These are phyloP conservation scores for Corythornis cristatus DNA, from an alignment of 2,113 vertebrate genomes.

Conservation along the genomic window DNA sequence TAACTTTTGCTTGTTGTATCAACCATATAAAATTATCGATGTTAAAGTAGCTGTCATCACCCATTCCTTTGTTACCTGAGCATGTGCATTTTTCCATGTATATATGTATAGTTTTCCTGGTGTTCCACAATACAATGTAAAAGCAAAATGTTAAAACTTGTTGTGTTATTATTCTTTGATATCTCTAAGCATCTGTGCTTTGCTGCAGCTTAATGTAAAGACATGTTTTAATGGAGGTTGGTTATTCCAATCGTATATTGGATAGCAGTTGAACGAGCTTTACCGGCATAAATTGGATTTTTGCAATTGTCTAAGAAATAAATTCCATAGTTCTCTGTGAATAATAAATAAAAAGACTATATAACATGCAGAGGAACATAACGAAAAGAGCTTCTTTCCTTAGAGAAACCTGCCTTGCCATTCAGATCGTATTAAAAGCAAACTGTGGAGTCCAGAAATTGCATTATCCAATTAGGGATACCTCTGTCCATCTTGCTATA, in stretches of 20 bases:
- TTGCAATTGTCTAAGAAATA: slow-evolving; percentile 16
- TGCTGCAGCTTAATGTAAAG: background rate
- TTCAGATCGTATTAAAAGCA: background rate
- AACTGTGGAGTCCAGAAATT: background rate
- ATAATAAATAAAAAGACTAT: slow-evolving; percentile 31
- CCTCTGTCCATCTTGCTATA: background rate
- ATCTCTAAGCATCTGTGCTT: background rate
- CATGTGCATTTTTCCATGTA: background rate
- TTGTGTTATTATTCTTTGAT: background rate
- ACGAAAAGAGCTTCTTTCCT: background rate
- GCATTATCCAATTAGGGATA: background rate
- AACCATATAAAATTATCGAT: background rate
- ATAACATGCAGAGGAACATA: background rate
- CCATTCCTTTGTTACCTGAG: background rate
- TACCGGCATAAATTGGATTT: background rate
- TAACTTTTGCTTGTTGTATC: background rate
- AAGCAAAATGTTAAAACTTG: background rate
- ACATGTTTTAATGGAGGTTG: background rate
- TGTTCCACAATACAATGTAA: background rate
- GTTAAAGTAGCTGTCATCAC: background rate
- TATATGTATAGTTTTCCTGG: background rate
- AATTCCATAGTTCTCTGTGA: background rate
- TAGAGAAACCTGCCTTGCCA: background rate
- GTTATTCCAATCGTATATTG: background rate
- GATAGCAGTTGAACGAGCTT: background rate